Evolutionary conservation across 2,888 invertebrate genomes (phyloP), one percentile per base, ranked within the genome.

Genomic region (Thelaira solivaga): DNA sequence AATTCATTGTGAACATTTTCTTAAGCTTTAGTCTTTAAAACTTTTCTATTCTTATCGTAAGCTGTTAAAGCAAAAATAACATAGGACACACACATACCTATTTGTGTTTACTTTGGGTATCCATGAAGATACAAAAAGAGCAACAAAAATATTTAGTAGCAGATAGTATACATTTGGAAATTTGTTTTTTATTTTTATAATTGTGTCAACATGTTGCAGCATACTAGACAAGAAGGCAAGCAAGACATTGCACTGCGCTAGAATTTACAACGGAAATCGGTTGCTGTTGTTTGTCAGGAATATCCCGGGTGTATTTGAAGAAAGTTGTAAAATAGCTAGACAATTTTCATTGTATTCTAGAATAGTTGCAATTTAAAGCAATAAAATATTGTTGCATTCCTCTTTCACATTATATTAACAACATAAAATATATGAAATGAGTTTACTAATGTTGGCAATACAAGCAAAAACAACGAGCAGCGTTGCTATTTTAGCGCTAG

Each of bases 161-260:
- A 41, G 47, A 24, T 31, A 10, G 22, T 31, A 13, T 59, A 18
- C 39, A 10, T 43, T 41, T 18, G 39, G 26, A 51, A 18, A 51
- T 59, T 59, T 59, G 31, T 65, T 59, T 73, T 31, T 43, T 51
- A 36, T 69, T n/a, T 55, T 77, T 57, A 57, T 49, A 68, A 68
- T 62, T 77, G 77, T 72, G 72, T 68, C 73, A 77, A 73, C 67
- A 72, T 73, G 77, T 77, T 77, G 76, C 76, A 72, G 76, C 59
- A 43, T 22, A 47, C 36, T 39, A 39, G 36, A 20, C 36, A 59
- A 29, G 29, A 45, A 71, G 45, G 24, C 47, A 47, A 49, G 39
- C 29, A 36, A 68, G 47, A 22, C 39, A 20, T 34, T 43, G 45
- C 29, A 8, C 26, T 47, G 34, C 22, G 16, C 57, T 36, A n/a